Conservation (phyloP, 23 tunicate genomes). For the Styela clava region DNA sequence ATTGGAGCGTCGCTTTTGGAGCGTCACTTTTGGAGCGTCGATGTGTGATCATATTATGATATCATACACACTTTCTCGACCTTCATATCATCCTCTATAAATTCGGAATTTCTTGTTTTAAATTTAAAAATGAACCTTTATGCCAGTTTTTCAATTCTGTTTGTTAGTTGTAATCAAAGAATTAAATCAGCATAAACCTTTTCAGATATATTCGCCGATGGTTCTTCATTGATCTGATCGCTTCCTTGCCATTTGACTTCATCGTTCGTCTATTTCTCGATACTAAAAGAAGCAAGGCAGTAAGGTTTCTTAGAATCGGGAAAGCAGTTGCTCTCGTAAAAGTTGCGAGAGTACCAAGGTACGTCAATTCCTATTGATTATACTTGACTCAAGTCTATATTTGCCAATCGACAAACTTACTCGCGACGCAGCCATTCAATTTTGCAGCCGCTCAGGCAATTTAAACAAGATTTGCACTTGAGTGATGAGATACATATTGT, state of each 20-base stretch:
- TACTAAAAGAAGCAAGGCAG: slow-evolving; percentile 6
- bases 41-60: no score
- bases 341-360: slow-evolving; percentile 75
- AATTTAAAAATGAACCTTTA: no score
- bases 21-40: no score
- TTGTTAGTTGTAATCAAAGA: no score
- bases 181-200: no score
- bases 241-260: slow-evolving; percentile 78
- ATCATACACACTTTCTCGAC: no score
- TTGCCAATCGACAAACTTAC: background rate
- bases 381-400: background rate
- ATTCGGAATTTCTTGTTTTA: no score
- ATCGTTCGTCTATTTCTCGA: slow-evolving; percentile 22
- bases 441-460: background rate
- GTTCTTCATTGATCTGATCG: slow-evolving; percentile 64
- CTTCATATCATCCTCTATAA: no score
- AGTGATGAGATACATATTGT: no score
- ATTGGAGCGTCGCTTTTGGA: no score
- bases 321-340: slow-evolving; percentile 55
- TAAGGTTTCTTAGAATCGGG: slow-evolving; percentile 42
- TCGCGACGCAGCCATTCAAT: background rate
- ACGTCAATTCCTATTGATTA: slow-evolving; percentile 5
- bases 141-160: no score
- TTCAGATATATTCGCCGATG: slow-evolving; percentile 72
- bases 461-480: no score